These are phyloP conservation scores for Pilophorus perplexus DNA, from an alignment of 2,888 invertebrate species.

Conservation along the genomic window DNA sequence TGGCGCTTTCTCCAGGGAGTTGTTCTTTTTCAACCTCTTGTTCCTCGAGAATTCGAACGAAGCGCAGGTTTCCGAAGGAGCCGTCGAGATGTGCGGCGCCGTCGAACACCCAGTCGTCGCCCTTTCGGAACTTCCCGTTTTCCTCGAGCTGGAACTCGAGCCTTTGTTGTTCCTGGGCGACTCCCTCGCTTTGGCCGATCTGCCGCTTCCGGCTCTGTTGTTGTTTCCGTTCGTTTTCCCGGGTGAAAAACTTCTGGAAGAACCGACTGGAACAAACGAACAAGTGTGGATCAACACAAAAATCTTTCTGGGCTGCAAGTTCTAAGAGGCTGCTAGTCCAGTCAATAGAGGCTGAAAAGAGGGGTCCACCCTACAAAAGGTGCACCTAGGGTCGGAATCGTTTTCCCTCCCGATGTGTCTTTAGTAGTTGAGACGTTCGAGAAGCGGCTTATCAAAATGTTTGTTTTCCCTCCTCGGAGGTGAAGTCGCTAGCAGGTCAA, in stretches of 20 bases:
- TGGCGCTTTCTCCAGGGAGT: conserved; percentile 29
- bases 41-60: conserved; percentile 60
- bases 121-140: conserved; percentile 45
- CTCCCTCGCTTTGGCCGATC: conserved; percentile 46
- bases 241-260: conserved; percentile 50
- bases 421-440: too few relatives aligned
- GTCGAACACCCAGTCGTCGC: conserved; percentile 23
- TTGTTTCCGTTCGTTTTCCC: conserved; percentile 47
- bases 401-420: too few relatives aligned
- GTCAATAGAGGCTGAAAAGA: too few relatives aligned
- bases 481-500: too few relatives aligned
- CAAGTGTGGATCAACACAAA: too few relatives aligned
- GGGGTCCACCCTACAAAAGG: too few relatives aligned
- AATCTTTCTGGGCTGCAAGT: too few relatives aligned
- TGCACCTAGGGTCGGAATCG: too few relatives aligned
- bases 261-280: conserved; percentile 46
- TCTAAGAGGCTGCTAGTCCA: too few relatives aligned
- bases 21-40: conserved; percentile 50
- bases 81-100: conserved; percentile 54
- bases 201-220: conserved; percentile 47
- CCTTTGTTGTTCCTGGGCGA: conserved; percentile 47
- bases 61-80: conserved; percentile 60
- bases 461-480: too few relatives aligned
- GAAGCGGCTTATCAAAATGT: too few relatives aligned
- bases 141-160: conserved; percentile 47